Evolutionary conservation across 1,140 invertebrate genomes (phyloP), one percentile per base, ranked within the genome.

Genomic region (Eumeta japonica): DNA sequence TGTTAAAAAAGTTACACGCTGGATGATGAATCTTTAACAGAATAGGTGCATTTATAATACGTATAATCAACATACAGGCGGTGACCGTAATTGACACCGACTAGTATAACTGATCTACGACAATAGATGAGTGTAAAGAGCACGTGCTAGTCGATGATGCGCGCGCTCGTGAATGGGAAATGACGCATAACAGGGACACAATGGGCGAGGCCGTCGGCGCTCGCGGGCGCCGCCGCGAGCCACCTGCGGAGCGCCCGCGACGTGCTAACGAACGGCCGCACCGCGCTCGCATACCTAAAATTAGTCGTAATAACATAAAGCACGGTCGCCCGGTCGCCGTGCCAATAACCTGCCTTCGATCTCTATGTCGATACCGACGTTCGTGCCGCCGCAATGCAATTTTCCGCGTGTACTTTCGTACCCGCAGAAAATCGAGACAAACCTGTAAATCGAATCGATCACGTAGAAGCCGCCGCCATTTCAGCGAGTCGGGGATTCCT

Each of bases 391-490:
- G 47, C 61, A 68, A 63, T 38, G 53, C 50, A 66, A 71, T 66
- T 67, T 67, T 43, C 56, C 41, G 46, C 41, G 18, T 48, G 48
- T 46, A 51, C 48, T 43, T 33, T 29, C 41, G 43, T 53, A 40
- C 42, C 52, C 50, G 39, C 43, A 48, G 40, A 49, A 58, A 53
- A 63, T 63, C 68, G 53, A 58, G 62, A 46, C 45, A 43, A 67
- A 67, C 57, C 59, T 62, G 55, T 63, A 68, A 66, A 68, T 62
- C 52, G 55, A 61, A 67, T 67, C 56, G 57, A 65, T 63, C 59
- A 62, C 56, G 64, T 58, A 58, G 52, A 43, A 43, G 49, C 45
- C 41, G 46, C 49, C 52, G 55, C 60, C 56, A 66, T 64, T 62
- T 66, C 47, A 46, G 46, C 39, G 48, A 48, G 43, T 43, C 50